Percentiles rank a stretch among this genome's conserved stretches.
Evolutionary conservation across 2,797 vertebrate genomes (phyloP).

Genomic region (Darevskia mixta): DNA sequence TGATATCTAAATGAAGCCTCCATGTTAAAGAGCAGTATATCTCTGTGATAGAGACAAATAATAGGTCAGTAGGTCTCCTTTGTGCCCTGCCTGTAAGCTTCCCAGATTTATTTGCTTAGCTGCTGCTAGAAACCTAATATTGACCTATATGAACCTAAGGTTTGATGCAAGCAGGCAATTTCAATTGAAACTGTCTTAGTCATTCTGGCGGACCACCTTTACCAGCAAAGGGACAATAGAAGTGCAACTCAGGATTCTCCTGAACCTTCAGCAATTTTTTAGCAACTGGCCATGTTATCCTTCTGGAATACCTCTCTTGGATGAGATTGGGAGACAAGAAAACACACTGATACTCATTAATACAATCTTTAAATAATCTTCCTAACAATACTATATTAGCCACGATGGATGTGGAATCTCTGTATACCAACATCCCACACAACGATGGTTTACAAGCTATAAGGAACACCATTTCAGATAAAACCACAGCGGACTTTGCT

Average conservation of each 20-base stretch:
- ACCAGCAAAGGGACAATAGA: background rate
- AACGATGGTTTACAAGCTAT: too few species aligned
- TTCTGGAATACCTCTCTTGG: background rate
- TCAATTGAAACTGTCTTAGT: background rate
- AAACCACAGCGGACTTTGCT: too few species aligned
- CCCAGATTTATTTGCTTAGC: background rate
- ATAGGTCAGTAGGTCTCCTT: background rate
- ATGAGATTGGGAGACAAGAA: background rate
- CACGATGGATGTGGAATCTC: too few species aligned
- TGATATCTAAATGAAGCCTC: background rate
- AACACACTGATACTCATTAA: rapidly evolving
- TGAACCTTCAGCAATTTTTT: background rate
- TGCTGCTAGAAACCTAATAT: background rate
- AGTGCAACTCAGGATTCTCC: background rate
- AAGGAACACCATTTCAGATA: too few species aligned
- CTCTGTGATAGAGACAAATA: background rate
- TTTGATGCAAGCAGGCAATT: background rate
- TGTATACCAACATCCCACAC: too few species aligned
- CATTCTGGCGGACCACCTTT: background rate
- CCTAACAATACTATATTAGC: too few species aligned
- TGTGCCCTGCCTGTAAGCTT: background rate
- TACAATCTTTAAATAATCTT: too few species aligned
- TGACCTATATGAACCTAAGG: too few species aligned
- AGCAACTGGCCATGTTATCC: background rate
- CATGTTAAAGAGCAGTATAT: background rate